Conservation (phyloP, 1,140 invertebrate species). For the Diabrotica undecimpunctata region DNA sequence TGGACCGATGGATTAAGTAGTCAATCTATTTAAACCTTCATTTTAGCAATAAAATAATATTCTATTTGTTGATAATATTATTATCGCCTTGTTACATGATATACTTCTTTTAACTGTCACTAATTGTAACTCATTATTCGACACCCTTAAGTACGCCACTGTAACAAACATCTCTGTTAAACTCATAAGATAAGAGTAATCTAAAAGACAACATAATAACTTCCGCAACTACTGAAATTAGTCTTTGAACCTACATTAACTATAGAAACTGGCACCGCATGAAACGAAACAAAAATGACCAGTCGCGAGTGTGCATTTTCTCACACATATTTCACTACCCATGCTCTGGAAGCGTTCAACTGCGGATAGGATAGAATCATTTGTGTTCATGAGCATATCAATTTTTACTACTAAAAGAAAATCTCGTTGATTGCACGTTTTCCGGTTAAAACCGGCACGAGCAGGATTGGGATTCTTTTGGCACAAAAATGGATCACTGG, state of each 20-base stretch:
- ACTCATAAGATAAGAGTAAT: slow-evolving; percentile 1
- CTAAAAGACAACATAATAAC: slow-evolving; percentile 2
- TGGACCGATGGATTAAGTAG: too few relatives aligned
- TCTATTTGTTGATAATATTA: too few relatives aligned
- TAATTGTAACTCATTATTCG: too few relatives aligned
- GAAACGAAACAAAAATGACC: slow-evolving; percentile 2
- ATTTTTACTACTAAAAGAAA: neutral
- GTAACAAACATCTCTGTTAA: neutral
- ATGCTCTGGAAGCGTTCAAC: neutral
- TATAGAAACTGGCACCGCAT: neutral
- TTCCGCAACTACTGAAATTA: neutral
- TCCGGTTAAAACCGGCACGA: neutral
- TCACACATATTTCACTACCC: slow-evolving; percentile 1
- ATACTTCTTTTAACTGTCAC: too few relatives aligned
- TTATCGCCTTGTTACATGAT: too few relatives aligned
- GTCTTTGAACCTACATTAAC: neutral
- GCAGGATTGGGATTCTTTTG: too few relatives aligned
- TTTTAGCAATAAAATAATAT: too few relatives aligned
- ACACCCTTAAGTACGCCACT: neutral
- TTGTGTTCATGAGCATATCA: slow-evolving; percentile 2
- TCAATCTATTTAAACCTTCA: too few relatives aligned
- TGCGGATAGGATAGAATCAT: neutral
- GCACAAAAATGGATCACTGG: too few relatives aligned
- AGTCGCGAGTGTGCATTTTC: neutral
- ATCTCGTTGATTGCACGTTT: neutral